A percentile compares a stretch with the other conserved stretches of the same genome.
These are phyloP conservation scores for Colaptes auratus DNA, from an alignment of 2,113 vertebrate species.

Conservation along the genomic window DNA sequence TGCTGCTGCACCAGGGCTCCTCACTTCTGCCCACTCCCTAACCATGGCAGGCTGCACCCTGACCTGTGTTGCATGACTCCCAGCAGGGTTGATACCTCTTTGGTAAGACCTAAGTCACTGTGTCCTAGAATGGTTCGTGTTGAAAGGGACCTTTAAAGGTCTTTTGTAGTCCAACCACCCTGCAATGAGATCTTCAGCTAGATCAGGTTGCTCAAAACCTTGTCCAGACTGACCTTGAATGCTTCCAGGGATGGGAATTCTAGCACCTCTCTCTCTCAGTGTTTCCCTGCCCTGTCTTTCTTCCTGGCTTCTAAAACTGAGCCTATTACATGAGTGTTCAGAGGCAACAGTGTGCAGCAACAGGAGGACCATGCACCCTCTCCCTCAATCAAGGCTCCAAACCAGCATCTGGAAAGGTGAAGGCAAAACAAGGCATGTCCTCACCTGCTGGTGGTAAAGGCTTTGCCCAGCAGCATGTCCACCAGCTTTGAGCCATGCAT, in stretches of 20 bases:
- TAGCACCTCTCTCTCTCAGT: neutral
- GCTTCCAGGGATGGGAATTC: neutral
- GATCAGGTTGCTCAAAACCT: neutral
- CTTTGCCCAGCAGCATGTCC: neutral
- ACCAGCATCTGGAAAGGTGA: neutral
- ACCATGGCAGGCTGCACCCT: neutral
- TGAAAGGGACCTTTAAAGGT: neutral
- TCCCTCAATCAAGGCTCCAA: neutral
- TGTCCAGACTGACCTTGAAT: accelerated
- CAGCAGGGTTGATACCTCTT: accelerated
- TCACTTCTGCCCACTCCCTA: accelerated
- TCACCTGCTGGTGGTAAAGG: neutral
- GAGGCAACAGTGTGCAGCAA: neutral
- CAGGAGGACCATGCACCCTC: neutral
- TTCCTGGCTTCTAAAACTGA: neutral
- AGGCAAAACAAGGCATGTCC: neutral
- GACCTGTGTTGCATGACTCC: accelerated
- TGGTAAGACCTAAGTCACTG: accelerated
- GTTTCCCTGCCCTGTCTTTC: neutral
- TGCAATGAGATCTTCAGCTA: neutral
- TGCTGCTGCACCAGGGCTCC: neutral
- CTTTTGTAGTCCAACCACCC: neutral
- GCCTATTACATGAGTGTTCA: neutral
- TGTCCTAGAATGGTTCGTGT: neutral
- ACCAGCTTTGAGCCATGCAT: neutral